These are phyloP conservation scores for Thripadectes ignobilis DNA, from an alignment of 2,797 vertebrate genomes.

Conservation along the genomic window DNA sequence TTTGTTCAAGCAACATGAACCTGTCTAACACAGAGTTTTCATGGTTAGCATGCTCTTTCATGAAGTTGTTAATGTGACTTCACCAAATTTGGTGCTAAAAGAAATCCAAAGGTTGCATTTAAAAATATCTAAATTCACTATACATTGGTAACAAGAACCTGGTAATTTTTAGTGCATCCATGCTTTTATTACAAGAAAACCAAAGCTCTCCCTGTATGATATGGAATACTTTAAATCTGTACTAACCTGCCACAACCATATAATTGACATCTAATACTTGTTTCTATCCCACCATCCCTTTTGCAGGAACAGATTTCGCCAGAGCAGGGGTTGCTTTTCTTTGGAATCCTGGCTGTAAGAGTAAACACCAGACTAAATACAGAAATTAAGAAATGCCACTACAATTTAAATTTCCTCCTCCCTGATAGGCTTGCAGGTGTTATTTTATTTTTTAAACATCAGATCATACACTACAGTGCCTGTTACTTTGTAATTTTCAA, in stretches of 20 bases:
- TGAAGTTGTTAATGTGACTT: background rate
- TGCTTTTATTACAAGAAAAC: background rate
- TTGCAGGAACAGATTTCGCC: background rate
- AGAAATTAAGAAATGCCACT: background rate
- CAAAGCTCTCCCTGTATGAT: background rate
- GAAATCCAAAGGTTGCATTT: background rate
- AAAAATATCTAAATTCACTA: background rate
- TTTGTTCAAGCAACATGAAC: background rate
- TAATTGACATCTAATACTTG: background rate
- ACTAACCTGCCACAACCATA: background rate
- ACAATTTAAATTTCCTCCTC: background rate
- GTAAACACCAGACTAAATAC: background rate
- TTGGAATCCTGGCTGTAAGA: background rate
- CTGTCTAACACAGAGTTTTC: background rate
- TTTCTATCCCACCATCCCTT: background rate
- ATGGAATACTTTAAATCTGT: background rate
- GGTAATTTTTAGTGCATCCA: background rate
- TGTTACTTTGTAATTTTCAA: background rate
- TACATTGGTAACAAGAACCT: background rate
- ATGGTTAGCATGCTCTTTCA: accelerated
- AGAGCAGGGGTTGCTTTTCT: background rate
- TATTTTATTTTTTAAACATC: background rate
- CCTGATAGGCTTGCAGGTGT: background rate
- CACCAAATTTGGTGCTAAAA: background rate
- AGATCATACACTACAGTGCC: background rate